phyloP scores from a whole-genome alignment of 2,113 vertebrate genomes.

The Entomyzon cyanotis region DNA sequence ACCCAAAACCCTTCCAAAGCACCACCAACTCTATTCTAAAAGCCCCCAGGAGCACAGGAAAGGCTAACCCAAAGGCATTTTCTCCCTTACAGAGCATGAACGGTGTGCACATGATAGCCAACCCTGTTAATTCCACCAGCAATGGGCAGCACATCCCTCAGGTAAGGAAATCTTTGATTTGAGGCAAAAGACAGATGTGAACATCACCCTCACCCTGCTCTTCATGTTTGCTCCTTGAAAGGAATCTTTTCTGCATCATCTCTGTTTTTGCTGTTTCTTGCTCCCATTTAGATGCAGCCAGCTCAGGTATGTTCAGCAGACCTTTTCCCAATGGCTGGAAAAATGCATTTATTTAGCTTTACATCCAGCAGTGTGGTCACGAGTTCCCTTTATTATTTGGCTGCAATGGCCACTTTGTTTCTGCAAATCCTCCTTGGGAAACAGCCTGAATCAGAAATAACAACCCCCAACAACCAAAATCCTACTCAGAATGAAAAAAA shows the following conservation, averaged over 20 bases:
- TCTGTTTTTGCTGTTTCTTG: not conserved
- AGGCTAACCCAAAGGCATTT: constrained; percentile 32
- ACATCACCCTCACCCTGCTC: not conserved
- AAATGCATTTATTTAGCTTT: not conserved
- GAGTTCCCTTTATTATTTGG: not conserved
- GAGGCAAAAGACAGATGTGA: not conserved
- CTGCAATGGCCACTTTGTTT: not conserved
- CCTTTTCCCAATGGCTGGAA: not conserved
- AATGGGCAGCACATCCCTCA: constrained; percentile 82
- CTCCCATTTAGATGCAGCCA: not conserved
- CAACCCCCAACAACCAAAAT: not conserved
- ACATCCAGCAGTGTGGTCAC: not conserved
- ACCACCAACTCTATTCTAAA: not conserved
- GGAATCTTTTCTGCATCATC: not conserved
- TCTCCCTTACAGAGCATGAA: constrained; percentile 75
- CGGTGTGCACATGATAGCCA: constrained; percentile 72
- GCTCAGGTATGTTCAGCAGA: too few relatives aligned
- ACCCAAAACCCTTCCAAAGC: not conserved
- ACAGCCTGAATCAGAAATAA: not conserved
- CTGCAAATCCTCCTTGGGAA: not conserved
- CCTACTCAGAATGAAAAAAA: not conserved
- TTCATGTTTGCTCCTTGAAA: not conserved
- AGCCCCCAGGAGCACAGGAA: not conserved
- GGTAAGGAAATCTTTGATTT: constrained; percentile 65
- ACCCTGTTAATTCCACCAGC: constrained; percentile 61